phyloP scores from a whole-genome alignment of 2,113 vertebrate species.

The Promerops cafer region DNA sequence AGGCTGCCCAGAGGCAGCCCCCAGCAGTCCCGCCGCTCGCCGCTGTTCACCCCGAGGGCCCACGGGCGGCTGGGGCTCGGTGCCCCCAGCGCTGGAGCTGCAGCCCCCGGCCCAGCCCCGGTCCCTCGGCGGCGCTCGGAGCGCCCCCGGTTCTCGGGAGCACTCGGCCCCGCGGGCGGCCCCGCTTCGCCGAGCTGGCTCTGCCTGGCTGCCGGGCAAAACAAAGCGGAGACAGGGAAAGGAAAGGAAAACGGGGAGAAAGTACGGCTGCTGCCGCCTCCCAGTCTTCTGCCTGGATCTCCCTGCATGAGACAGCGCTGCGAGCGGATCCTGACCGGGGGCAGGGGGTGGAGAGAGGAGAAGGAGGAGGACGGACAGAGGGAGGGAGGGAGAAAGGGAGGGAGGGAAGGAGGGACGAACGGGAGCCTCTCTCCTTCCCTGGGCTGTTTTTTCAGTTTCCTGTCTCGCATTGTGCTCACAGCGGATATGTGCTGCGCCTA shows the following conservation, averaged over 20 bases:
- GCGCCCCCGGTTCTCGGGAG: not conserved
- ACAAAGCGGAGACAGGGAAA: not conserved
- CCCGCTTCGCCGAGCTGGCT: not conserved
- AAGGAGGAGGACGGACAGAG: not conserved
- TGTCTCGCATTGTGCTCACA: constrained; percentile 65
- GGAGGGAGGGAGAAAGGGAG: not conserved
- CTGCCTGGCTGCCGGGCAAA: not conserved
- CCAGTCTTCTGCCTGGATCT: not conserved
- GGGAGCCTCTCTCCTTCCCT: constrained; percentile 32
- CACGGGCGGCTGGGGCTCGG: not conserved
- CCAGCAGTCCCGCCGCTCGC: not conserved
- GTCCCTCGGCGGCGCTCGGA: not conserved
- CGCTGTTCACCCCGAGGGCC: not conserved
- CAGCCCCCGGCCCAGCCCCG: too few species aligned
- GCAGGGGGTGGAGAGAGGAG: constrained; percentile 22
- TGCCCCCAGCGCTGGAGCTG: not conserved
- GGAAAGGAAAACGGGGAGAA: not conserved
- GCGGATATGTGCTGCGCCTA: constrained; percentile 70
- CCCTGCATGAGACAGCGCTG: not conserved
- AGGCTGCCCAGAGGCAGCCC: not conserved
- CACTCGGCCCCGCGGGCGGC: not conserved
- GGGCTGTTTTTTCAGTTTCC: constrained; percentile 61
- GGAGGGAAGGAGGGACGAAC: constrained; percentile 40
- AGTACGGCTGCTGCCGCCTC: not conserved
- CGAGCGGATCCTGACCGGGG: constrained; percentile 14